These are phyloP conservation scores for Molorchus minor DNA, from an alignment of 2,888 invertebrate species.

Conservation along the genomic window DNA sequence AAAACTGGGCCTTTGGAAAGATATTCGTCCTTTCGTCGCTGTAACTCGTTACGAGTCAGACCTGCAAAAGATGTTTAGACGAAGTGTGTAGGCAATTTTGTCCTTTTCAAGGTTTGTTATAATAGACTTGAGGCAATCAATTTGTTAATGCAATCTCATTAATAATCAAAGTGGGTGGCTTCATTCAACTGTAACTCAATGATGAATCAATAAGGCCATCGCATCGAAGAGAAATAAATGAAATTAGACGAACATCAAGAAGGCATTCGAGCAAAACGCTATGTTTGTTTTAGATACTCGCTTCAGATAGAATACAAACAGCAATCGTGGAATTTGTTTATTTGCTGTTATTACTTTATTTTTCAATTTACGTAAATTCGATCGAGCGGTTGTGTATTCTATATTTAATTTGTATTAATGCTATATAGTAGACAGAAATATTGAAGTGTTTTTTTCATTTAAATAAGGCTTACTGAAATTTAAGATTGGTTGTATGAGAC, in stretches of 20 bases:
- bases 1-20: too few species aligned
- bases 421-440: too few species aligned
- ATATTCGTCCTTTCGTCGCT: too few species aligned
- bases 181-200: slow-evolving; percentile 24
- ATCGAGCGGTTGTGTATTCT: too few species aligned
- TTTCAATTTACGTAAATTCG: background rate
- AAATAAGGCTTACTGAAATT: too few species aligned
- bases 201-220: slow-evolving; percentile 33
- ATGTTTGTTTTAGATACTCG: slow-evolving; percentile 12
- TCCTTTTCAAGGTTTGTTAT: too few species aligned
- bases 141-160: background rate
- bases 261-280: slow-evolving; percentile 12
- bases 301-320: slow-evolving; percentile 7
- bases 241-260: slow-evolving; percentile 14
- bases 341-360: slow-evolving; percentile 1
- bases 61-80: background rate
- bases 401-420: too few species aligned
- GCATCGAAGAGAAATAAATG: slow-evolving; percentile 15
- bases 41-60: too few species aligned
- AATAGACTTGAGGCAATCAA: background rate
- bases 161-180: slow-evolving; percentile 26
- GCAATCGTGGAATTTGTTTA: slow-evolving; percentile 5
- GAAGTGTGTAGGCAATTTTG: too few species aligned
- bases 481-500: too few species aligned
- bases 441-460: too few species aligned